Conservation (phyloP, 2,797 vertebrate species). For the Urophycis tenuis region DNA sequence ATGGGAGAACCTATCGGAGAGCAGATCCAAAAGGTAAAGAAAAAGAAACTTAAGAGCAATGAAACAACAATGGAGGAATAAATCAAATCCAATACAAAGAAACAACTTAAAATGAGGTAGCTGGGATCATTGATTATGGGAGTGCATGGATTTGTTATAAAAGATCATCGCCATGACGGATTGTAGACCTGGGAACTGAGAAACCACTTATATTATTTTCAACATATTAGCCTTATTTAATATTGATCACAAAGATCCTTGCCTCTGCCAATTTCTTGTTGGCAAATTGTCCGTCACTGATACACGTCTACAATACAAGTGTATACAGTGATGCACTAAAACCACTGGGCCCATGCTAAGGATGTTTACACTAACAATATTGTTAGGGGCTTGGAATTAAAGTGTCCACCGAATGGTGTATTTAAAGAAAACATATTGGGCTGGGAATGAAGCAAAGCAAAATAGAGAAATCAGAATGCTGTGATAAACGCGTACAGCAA, state of each 20-base stretch:
- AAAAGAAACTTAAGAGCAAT: conserved; percentile 11
- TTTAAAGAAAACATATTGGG: not conserved
- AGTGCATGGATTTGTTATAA: not conserved
- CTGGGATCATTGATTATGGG: not conserved
- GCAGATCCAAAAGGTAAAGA: conserved; percentile 31
- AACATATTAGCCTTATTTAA: not conserved
- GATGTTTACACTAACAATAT: not conserved
- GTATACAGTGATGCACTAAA: too few species aligned
- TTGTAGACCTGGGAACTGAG: too few species aligned
- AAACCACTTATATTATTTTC: not conserved
- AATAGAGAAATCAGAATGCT: too few species aligned
- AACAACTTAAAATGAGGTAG: not conserved
- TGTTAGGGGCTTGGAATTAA: not conserved
- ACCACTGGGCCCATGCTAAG: too few species aligned
- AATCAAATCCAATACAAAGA: not conserved
- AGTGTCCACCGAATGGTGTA: not conserved
- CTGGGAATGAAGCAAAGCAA: too few species aligned
- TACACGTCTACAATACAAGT: too few species aligned
- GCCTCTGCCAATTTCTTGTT: not conserved
- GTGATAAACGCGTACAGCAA: too few species aligned
- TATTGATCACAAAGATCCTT: not conserved
- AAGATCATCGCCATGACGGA: not conserved
- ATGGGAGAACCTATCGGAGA: conserved; percentile 63
- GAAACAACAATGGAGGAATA: conserved; percentile 1
- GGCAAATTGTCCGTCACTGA: too few species aligned